Evolutionary conservation across 2,113 vertebrate species (phyloP).

Genomic region (Gobiocypris rarus): DNA sequence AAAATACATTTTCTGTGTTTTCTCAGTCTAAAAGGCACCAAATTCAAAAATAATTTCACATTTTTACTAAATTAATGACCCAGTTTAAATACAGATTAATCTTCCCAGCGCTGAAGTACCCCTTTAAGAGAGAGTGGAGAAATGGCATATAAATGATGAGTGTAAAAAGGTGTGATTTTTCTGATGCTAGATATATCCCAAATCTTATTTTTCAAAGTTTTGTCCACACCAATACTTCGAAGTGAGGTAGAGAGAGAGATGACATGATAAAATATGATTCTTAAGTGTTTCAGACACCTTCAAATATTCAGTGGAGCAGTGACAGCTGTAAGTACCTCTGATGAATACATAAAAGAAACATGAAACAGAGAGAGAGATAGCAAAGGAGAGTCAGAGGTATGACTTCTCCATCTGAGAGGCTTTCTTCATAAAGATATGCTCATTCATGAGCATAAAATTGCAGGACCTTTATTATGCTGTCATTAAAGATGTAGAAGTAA

Average conservation of each 20-base stretch:
- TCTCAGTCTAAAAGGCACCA: no score
- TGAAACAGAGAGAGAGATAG: not conserved
- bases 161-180: not conserved
- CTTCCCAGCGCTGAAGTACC: no score
- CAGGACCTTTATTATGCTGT: slow-evolving; percentile 4
- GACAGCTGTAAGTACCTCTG: not conserved
- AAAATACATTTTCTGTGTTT: no score
- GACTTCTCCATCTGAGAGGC: not conserved
- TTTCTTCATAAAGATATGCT: not conserved
- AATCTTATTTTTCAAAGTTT: not conserved
- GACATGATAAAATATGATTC: not conserved
- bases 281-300: slow-evolving; percentile 4
- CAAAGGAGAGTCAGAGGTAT: not conserved
- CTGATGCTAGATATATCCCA: not conserved
- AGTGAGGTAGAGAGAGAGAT: not conserved
- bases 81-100: no score
- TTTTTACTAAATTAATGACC: no score
- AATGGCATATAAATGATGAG: not conserved
- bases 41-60: no score
- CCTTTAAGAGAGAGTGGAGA: not conserved
- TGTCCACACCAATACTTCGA: not conserved
- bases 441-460: not conserved
- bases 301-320: slow-evolving; percentile 14
- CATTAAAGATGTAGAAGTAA: slow-evolving; percentile 3
- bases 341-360: slow-evolving; percentile 16